Evolutionary conservation across 2,113 vertebrate species (phyloP).

Genomic region (Clinocottus analis): DNA sequence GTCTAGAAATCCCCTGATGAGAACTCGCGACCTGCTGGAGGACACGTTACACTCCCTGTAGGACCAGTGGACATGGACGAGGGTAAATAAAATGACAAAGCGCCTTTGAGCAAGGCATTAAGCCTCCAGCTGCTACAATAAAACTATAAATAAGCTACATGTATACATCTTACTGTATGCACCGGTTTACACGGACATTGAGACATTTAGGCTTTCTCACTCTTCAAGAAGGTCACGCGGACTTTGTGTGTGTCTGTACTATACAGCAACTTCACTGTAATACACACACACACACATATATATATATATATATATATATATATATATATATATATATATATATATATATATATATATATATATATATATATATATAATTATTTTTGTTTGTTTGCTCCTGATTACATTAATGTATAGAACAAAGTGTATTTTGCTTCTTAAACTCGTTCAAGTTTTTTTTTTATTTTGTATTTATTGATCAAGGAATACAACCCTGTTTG

Average conservation of each 20-base stretch:
- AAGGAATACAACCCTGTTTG: neutral
- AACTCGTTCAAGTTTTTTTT: too few relatives aligned
- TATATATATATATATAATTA: too few relatives aligned
- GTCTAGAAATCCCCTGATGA: too few relatives aligned
- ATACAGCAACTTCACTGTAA: neutral
- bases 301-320: too few relatives aligned
- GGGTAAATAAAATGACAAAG: neutral
- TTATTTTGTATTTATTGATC: neutral
- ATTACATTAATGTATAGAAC: neutral
- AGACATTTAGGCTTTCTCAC: neutral
- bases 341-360: too few relatives aligned
- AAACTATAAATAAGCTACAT: neutral
- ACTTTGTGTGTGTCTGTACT: neutral
- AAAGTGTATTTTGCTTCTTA: neutral
- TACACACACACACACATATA: too few relatives aligned
- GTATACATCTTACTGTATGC: neutral
- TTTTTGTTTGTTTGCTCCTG: too few relatives aligned
- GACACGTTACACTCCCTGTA: neutral
- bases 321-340: too few relatives aligned
- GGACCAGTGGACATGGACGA: neutral
- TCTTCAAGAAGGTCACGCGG: neutral
- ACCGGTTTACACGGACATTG: neutral
- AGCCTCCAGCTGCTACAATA: too few relatives aligned
- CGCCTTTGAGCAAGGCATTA: too few relatives aligned
- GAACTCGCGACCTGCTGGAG: neutral